phyloP scores from a whole-genome alignment of 1,140 invertebrate genomes.

The Hydropsyche tenuis region DNA sequence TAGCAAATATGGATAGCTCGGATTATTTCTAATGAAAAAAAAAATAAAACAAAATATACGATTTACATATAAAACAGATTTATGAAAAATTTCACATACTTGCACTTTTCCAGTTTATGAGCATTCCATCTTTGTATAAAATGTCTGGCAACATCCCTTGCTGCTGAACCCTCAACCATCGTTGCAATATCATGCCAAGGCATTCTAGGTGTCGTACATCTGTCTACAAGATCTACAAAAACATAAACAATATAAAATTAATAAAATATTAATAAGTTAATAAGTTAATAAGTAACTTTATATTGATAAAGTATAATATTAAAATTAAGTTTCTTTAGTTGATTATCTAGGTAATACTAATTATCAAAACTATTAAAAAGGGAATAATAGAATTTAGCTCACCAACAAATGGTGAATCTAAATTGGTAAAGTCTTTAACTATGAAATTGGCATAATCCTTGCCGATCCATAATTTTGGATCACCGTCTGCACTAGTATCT shows the following conservation, averaged over 20 bases:
- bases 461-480: slow-evolving; percentile 93
- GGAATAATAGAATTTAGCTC: slow-evolving; percentile 35
- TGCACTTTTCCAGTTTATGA: slow-evolving; percentile 80
- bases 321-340: neutral
- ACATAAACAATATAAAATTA: slow-evolving; percentile 12
- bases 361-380: too few relatives aligned
- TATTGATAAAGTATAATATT: neutral
- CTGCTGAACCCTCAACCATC: slow-evolving; percentile 82
- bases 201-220: slow-evolving; percentile 90
- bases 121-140: slow-evolving; percentile 99
- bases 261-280: slow-evolving; percentile 8
- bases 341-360: too few relatives aligned
- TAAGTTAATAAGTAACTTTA: neutral
- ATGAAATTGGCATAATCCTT: slow-evolving; percentile 99
- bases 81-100: slow-evolving; percentile 50
- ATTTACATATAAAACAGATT: slow-evolving; percentile 4
- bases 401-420: slow-evolving; percentile 89
- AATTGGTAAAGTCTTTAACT: slow-evolving; percentile 93
- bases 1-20: slow-evolving; percentile 84
- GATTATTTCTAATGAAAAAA: slow-evolving; percentile 71
- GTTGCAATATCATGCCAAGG: slow-evolving; percentile 98
- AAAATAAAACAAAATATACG: neutral
- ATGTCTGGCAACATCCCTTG: slow-evolving; percentile 91
- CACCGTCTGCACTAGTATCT: slow-evolving; percentile 59
- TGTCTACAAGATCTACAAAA: slow-evolving; percentile 83